Evolutionary conservation across 2,797 vertebrate genomes (phyloP), one percentile per base, ranked within the genome.

Genomic region (Halcyon badia): DNA sequence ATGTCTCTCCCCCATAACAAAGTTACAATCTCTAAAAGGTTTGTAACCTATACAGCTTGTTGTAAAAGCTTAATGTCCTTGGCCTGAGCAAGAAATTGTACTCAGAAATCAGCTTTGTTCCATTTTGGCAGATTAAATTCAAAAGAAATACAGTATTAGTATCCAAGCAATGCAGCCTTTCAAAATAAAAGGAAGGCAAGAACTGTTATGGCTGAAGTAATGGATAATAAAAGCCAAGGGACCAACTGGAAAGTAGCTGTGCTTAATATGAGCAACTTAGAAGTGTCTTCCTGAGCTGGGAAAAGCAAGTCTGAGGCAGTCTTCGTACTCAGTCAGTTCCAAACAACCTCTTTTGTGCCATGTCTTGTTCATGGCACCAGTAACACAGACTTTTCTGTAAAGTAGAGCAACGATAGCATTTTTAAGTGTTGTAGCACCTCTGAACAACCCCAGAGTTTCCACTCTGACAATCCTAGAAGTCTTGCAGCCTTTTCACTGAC

Each of bases 1-100:
- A 95, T 91, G 56, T 82, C 39, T 64, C 56, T 91, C 91, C 31
- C 56, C 42, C 28, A n/a, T 95, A 97, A 95, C 89, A 82, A 94
- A 95, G 80, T 95, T 97, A 97, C 85, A 88, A 64, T 73, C 89
- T 94, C 85, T 91, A 76, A 95, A 95, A 96, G 69, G 73, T 95
- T 91, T 90, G 58, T 84, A 94, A 91, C 77, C 65, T 90, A 76
- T 66, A 52, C 39, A 83, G 87, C 33, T 91, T 65, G 21, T 91
- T 86, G 89, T 93, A 96, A 93, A 82, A 56, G 48, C 48, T 9
- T 15, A 66, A 87, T 60, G 85, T 94, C 80, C 88, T 82, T 70
- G 66, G 54, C 30, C 83, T 68, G 35, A 90, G 77, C 91, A 95
- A 93, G 79, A 87, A 88, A 93, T 69, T 62, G 51, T 76, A 33